Evolutionary conservation across 2,888 invertebrate genomes (phyloP).

Genomic region (Sinodicranocentrus sp.): DNA sequence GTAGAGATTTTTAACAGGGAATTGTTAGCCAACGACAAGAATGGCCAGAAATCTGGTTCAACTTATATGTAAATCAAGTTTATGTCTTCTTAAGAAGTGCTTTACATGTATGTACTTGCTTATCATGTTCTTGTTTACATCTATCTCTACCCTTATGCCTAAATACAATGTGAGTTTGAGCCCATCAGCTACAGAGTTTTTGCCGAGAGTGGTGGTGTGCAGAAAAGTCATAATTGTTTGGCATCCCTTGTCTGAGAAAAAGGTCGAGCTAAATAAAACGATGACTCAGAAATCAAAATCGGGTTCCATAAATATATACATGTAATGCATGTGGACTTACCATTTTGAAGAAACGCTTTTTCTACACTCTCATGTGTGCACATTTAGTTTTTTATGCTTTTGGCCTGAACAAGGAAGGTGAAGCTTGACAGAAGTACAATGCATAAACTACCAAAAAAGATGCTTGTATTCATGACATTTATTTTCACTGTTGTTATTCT

Average conservation of each 20-base stretch:
- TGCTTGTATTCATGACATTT: conserved; percentile 14
- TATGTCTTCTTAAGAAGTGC: background rate
- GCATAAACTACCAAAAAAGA: conserved; percentile 27
- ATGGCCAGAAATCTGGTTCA: conserved; percentile 33
- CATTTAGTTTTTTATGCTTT: background rate
- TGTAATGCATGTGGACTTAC: too few species aligned
- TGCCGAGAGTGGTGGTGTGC: conserved; percentile 2
- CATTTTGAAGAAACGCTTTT: too few species aligned
- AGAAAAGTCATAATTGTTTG: conserved; percentile 22
- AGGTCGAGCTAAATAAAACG: conserved; percentile 63
- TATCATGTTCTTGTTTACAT: background rate
- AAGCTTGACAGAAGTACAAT: conserved; percentile 4
- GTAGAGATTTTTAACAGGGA: too few species aligned
- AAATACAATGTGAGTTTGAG: too few species aligned
- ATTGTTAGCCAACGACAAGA: background rate
- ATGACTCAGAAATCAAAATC: conserved; percentile 69
- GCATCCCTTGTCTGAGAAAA: conserved; percentile 8
- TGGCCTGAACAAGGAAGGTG: conserved; percentile 18
- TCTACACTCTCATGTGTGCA: too few species aligned
- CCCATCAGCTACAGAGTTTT: background rate
- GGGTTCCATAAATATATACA: conserved; percentile 53
- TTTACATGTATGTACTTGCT: background rate
- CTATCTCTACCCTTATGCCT: too few species aligned
- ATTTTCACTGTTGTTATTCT: background rate
- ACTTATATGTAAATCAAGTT: conserved; percentile 20